These are phyloP conservation scores for Ammospiza nelsoni DNA, from an alignment of 2,113 vertebrate species.

Conservation along the genomic window DNA sequence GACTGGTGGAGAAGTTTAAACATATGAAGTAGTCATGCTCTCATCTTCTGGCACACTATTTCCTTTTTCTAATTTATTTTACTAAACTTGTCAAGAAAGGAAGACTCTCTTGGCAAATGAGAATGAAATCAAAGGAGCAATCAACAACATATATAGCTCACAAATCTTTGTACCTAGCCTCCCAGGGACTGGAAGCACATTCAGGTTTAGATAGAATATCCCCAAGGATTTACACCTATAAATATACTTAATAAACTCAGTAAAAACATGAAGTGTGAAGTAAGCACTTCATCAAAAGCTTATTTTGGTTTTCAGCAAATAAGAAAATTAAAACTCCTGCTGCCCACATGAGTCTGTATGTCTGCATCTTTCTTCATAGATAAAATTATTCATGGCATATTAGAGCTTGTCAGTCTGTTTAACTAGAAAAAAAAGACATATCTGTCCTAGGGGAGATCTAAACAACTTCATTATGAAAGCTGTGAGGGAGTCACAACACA, in stretches of 20 bases:
- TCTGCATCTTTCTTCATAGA: conserved; percentile 6
- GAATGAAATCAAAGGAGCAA: conserved; percentile 30
- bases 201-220: conserved; percentile 5
- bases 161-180: background rate
- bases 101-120: conserved; percentile 8
- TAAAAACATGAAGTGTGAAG: conserved; percentile 24
- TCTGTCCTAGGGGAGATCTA: background rate
- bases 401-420: conserved; percentile 4
- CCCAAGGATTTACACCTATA: conserved; percentile 25
- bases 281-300: conserved; percentile 45
- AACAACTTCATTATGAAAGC: conserved; percentile 42
- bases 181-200: background rate
- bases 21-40: conserved; percentile 32
- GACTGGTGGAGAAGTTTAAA: conserved; percentile 30
- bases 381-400: conserved; percentile 31
- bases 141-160: background rate
- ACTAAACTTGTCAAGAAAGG: conserved; percentile 12
- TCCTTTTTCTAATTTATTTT: conserved; percentile 52
- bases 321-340: conserved; percentile 47
- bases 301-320: conserved; percentile 46
- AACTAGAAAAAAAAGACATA: background rate
- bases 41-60: conserved; percentile 6
- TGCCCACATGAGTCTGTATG: background rate
- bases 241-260: background rate
- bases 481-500: background rate